Percentiles rank a stretch among this genome's conserved stretches.
Conservation (phyloP, 2,113 vertebrate species). For the Drymodes brunneopygia region DNA sequence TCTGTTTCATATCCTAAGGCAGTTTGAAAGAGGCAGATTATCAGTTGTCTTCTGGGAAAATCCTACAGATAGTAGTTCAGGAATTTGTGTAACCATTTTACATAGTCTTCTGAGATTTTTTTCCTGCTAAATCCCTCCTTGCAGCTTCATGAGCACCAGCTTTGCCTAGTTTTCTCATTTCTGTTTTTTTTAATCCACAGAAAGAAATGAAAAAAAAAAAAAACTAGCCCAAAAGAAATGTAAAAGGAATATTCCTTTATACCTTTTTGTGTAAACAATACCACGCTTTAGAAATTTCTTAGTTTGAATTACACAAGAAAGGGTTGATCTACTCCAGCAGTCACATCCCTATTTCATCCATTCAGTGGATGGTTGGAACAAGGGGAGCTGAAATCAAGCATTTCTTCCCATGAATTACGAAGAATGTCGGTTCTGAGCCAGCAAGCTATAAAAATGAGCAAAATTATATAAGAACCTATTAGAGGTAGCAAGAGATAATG, state of each 20-base stretch:
- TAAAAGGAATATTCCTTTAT: not conserved
- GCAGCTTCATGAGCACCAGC: not conserved
- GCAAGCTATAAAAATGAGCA: conserved; percentile 58
- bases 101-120: not conserved
- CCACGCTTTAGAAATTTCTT: not conserved
- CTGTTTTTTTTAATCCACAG: not conserved
- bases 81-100: not conserved
- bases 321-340: not conserved
- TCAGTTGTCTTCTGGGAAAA: not conserved
- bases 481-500: conserved; percentile 54
- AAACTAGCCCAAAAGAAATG: not conserved
- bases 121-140: not conserved
- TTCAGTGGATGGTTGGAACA: conserved; percentile 13
- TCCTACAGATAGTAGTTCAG: not conserved
- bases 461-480: conserved; percentile 65
- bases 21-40: not conserved
- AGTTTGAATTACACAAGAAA: not conserved
- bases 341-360: conserved; percentile 14
- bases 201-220: not conserved
- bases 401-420: conserved; percentile 33
- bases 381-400: conserved; percentile 20
- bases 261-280: not conserved
- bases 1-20: not conserved
- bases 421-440: conserved; percentile 47
- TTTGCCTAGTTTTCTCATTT: not conserved